Evolutionary conservation across 2,888 invertebrate species (phyloP).

Genomic region (Matsumyia berberina): DNA sequence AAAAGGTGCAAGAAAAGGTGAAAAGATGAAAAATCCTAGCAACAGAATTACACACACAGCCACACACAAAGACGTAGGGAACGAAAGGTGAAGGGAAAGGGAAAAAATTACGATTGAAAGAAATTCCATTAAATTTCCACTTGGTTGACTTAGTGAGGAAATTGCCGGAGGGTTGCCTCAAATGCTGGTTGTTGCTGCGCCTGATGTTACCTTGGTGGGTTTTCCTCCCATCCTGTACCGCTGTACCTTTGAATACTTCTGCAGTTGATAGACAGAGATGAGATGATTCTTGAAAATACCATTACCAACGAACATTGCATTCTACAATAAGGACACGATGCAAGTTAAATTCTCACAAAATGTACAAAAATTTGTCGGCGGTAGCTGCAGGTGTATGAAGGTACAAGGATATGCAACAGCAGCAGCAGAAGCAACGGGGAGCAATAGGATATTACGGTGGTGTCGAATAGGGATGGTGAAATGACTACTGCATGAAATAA

Average conservation of each 20-base stretch:
- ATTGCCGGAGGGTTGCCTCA: constrained; percentile 51
- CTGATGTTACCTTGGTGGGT: constrained; percentile 26
- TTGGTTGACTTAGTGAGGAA: constrained; percentile 69
- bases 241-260: constrained; percentile 7
- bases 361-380: constrained; percentile 42
- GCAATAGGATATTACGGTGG: constrained; percentile 14
- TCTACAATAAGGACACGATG: constrained; percentile 51
- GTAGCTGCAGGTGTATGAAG: constrained; percentile 3
- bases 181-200: constrained; percentile 1
- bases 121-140: constrained; percentile 75
- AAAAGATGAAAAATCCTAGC: constrained; percentile 26
- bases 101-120: constrained; percentile 54
- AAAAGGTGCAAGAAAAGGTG: constrained; percentile 33
- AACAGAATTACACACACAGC: constrained; percentile 3
- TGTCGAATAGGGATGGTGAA: constrained; percentile 23
- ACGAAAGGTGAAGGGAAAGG: not conserved
- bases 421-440: constrained; percentile 5
- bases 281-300: constrained; percentile 52
- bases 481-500: constrained; percentile 57
- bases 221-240: constrained; percentile 13
- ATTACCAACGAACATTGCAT: constrained; percentile 31
- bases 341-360: constrained; percentile 46
- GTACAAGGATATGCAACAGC: constrained; percentile 19
- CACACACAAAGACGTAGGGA: not conserved
- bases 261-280: constrained; percentile 65